These are phyloP conservation scores for Chaenodraco wilsoni DNA, from an alignment of 2,797 vertebrate genomes.

Conservation along the genomic window DNA sequence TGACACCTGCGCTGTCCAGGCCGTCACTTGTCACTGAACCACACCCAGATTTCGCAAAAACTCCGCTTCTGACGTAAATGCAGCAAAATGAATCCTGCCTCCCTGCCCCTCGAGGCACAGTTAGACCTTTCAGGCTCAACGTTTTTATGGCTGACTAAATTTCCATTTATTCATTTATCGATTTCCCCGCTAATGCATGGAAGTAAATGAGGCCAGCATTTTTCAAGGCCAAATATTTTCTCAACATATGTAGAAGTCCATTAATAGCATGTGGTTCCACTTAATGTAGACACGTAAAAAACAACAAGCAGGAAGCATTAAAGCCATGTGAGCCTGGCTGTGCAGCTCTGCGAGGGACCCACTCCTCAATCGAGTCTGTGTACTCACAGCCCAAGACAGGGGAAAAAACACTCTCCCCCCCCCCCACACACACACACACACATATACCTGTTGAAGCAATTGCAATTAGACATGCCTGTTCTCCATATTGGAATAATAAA, in stretches of 20 bases:
- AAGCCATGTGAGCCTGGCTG: constrained; percentile 66
- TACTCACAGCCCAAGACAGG: constrained; percentile 37
- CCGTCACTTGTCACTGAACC: constrained; percentile 51
- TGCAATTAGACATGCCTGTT: constrained; percentile 66
- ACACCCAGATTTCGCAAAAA: constrained; percentile 55
- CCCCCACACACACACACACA: neutral
- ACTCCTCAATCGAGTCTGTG: constrained; percentile 64
- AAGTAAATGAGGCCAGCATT: constrained; percentile 30
- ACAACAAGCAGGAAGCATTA: constrained; percentile 80
- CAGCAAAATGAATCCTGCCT: constrained; percentile 28
- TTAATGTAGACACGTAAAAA: constrained; percentile 78
- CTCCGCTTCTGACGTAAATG: constrained; percentile 52
- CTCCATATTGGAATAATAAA: constrained; percentile 73
- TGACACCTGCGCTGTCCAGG: constrained; percentile 61
- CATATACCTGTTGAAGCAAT: constrained; percentile 65
- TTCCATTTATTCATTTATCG: constrained; percentile 66
- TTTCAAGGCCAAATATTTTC: constrained; percentile 55
- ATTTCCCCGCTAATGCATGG: constrained; percentile 49
- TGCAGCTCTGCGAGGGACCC: constrained; percentile 54
- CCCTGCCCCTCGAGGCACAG: constrained; percentile 32
- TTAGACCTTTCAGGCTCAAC: constrained; percentile 16
- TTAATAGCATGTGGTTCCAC: constrained; percentile 73
- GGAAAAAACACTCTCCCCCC: constrained; percentile 5
- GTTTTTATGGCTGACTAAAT: constrained; percentile 26
- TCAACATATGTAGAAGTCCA: constrained; percentile 60